Base-by-base conservation (phyloP, 2,888 invertebrate genomes). In the Notocelia uddmanniana region DNA sequence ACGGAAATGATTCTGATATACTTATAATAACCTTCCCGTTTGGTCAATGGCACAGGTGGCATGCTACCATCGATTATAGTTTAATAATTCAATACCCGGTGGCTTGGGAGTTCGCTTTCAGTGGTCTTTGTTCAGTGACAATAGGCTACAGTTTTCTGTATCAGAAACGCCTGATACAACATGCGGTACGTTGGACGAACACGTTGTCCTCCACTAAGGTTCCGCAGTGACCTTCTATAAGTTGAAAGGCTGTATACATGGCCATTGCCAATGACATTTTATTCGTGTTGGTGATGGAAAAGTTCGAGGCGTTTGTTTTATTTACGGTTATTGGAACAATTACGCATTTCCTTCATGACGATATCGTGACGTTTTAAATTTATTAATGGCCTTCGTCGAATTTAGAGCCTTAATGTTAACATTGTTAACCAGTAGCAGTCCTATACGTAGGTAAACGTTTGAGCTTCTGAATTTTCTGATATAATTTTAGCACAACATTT, bases 191-290 rank as follows among this genome's bases (percentile, higher is more conserved):
- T 84, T 83, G 82, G 81, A 80, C 76, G 77, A 67, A 55, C 8
- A 70, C 75, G 77, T 60, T 60, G 23, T 76, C 80, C 81, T 74
- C 75, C 75, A 74, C 73, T 80, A 83, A 85, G 86, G 85, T 83
- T 85, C 79, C 77, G 64, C 74, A 73, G 71, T 69, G 83, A 79
- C 87, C 87, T 86, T 87, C 84, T 79, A 66, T 54, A 45, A 71
- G 59, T 48, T 60, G 15, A 64, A 64, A 64, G 55, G 68, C 76
- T 80, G 79, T 77, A 82, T n/a, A n/a, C n/a, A n/a, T 78, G 81
- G 82, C 81, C 86, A 86, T 78, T 87, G 86, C 84, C 87, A 87
- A 85, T 83, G 84, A 70, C 83, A 80, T 66, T 75, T 54, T 57
- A 62, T 31, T 34, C 23, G n/a, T 50, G 19, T n/a, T 34, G 48